Conservation (phyloP, 2,797 vertebrate species). For the Sebastiscus albofasciatus region DNA sequence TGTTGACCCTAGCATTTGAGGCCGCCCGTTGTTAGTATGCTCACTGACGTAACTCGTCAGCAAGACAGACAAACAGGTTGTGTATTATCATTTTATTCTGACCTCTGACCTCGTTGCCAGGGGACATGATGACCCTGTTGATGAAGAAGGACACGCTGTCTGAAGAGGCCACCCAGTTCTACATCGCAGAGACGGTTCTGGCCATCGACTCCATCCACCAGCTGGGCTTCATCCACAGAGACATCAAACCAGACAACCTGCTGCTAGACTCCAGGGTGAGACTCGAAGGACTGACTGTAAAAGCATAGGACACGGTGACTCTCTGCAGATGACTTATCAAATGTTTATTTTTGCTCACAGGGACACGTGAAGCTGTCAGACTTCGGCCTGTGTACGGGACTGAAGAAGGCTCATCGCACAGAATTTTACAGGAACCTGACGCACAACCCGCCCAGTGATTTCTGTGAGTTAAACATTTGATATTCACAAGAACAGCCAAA, state of each 20-base stretch:
- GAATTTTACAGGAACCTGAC: slow-evolving; percentile 98
- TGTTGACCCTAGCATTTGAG: background rate
- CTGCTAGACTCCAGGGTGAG: slow-evolving; percentile 92
- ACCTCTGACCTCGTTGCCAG: slow-evolving; percentile 71
- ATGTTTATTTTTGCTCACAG: slow-evolving; percentile 71
- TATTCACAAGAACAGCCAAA: background rate
- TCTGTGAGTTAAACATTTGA: slow-evolving; percentile 87
- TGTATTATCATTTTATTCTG: background rate
- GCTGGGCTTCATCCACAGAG: slow-evolving; percentile 97
- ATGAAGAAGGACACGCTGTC: slow-evolving; percentile 98
- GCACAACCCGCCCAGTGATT: slow-evolving; percentile 97
- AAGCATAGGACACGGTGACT: no score
- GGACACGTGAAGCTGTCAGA: slow-evolving; percentile 98
- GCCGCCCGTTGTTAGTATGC: background rate
- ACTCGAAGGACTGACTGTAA: background rate
- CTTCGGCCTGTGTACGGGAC: slow-evolving; percentile 96
- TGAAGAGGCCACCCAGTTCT: slow-evolving; percentile 98
- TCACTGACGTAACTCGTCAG: background rate
- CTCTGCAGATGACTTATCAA: background rate
- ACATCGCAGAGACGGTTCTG: slow-evolving; percentile 96
- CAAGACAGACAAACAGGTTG: background rate
- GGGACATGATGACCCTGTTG: slow-evolving; percentile 97
- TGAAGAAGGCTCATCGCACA: slow-evolving; percentile 98
- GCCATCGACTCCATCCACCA: slow-evolving; percentile 99
- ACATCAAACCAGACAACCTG: slow-evolving; percentile 99